Base-by-base conservation (phyloP, 2,888 invertebrate genomes). In the Epistrophella euchroma region DNA sequence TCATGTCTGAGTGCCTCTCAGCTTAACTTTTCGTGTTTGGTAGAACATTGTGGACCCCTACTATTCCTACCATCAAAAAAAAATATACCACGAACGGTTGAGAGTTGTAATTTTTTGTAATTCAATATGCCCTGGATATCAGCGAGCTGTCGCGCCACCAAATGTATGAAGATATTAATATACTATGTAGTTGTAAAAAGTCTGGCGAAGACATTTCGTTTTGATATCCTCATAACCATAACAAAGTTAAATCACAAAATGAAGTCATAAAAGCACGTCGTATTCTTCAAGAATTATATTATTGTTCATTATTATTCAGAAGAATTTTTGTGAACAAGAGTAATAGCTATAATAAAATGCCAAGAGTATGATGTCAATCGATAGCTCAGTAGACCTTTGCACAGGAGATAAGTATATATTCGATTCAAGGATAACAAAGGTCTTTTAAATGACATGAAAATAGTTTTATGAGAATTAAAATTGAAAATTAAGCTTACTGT, bases 181-280 rank as follows among this genome's bases (percentile, higher is more conserved):
- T 28, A 28, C 28, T 28, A 5, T 28, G 28, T 5, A 28, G 6
- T 28, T 28, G 28, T 5, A 28, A 28, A 28, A 37, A 19, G 17
- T 58, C 58, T 58, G 58, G 5, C 19, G 19, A 58, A 58, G 58
- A 0, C 19, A 58, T 58, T 58, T 17, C 17, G 19, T 35, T 58
- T 58, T 56, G 6, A 58, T 37, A 58, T 13, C 4, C 58, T 10
- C 28, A 52, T 52, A 25, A 52, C 25, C 17, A 56, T 35, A 35
- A 58, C 58, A 58, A 58, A 58, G 19, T 58, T 58, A 58, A 19
- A 22, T 37, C 13, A 17, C 19, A 58, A 58, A 58, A 58, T 58
- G 6, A 19, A 58, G 58, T 58, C 37, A 58, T 58, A 58, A 58
- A 35, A 35, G 13, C 5, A 35, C 4, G 17, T 58, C 28, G n/a